phyloP scores from a whole-genome alignment of 2,797 vertebrate species.

The Lepus townsendii region DNA sequence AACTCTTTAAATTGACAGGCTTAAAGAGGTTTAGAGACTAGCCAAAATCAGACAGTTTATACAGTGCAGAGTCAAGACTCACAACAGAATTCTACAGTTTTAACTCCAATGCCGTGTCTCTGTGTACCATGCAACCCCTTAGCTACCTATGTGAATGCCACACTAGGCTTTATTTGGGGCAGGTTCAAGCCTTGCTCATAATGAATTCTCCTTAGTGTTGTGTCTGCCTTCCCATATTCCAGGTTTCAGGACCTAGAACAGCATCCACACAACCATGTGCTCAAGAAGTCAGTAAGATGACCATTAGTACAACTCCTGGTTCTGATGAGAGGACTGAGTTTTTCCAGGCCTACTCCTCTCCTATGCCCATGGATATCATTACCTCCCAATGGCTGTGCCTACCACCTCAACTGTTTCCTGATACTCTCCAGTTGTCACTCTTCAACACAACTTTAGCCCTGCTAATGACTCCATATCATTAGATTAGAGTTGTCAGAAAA shows the following conservation, averaged over 20 bases:
- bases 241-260: conserved; percentile 5
- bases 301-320: background rate
- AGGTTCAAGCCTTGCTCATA: background rate
- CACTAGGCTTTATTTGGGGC: background rate
- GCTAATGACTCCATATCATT: background rate
- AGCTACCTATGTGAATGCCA: background rate
- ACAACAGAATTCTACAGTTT: background rate
- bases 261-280: background rate
- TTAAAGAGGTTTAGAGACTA: background rate
- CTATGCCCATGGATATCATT: background rate
- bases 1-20: background rate
- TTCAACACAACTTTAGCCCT: background rate
- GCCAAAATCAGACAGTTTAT: background rate
- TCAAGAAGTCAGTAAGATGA: background rate
- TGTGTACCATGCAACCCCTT: background rate
- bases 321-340: background rate
- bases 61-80: background rate
- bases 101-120: background rate
- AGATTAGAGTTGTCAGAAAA: conserved; percentile 38
- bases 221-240: background rate
- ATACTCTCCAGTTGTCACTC: background rate
- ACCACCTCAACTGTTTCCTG: background rate
- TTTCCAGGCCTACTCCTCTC: background rate
- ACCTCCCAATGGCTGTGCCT: background rate
- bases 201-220: background rate